Percentiles rank a stretch among this genome's conserved stretches.
These are phyloP conservation scores for Mycteria americana DNA, from an alignment of 2,797 vertebrate genomes.

Conservation along the genomic window DNA sequence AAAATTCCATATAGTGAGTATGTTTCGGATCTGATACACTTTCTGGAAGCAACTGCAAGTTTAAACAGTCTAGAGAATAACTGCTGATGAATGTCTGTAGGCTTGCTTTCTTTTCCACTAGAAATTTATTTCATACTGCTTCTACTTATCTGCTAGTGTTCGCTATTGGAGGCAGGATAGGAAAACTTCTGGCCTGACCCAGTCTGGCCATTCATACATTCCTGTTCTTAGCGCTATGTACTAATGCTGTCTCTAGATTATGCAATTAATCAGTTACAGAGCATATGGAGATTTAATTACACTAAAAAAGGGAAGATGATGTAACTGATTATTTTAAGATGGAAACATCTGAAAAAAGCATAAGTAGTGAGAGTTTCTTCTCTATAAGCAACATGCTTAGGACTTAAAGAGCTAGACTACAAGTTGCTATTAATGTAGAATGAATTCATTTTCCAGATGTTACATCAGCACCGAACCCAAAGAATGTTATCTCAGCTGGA, in stretches of 20 bases:
- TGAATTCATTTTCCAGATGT: constrained; percentile 52
- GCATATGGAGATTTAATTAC: background rate
- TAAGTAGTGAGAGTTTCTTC: background rate
- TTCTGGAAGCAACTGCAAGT: background rate
- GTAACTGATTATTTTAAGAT: constrained; percentile 22
- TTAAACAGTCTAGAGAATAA: background rate
- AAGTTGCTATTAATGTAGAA: background rate
- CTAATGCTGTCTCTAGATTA: background rate
- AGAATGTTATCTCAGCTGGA: constrained; percentile 46
- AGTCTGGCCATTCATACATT: background rate
- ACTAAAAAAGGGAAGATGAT: background rate
- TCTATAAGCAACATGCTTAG: background rate
- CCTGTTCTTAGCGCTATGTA: background rate
- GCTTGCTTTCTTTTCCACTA: background rate
- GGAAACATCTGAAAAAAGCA: background rate
- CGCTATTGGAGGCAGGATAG: background rate
- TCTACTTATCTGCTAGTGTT: background rate
- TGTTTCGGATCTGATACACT: accelerated
- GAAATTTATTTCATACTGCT: background rate
- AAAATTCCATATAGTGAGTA: background rate
- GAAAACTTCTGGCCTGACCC: background rate
- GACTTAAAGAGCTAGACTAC: background rate
- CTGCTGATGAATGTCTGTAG: background rate
- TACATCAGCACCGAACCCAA: background rate
- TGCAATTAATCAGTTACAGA: background rate